A percentile compares a stretch with the other conserved stretches of the same genome.
These are phyloP conservation scores for Pseudopodoces humilis DNA, from an alignment of 2,113 vertebrate species.

Conservation along the genomic window DNA sequence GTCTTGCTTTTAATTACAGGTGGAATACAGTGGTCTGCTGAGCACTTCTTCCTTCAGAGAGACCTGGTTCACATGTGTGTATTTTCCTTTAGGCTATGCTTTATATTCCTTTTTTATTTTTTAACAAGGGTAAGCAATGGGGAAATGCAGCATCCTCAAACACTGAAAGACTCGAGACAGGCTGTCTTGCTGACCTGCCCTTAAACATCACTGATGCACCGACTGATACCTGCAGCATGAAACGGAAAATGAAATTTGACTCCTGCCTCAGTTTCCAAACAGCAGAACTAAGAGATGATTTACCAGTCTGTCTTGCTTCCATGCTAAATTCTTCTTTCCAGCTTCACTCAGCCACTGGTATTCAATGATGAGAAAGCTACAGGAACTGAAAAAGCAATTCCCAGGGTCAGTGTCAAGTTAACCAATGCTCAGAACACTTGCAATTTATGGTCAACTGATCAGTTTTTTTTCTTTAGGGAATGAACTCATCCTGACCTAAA, in stretches of 20 bases:
- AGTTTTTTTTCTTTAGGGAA: not conserved
- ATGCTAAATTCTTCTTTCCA: slow-evolving; percentile 8
- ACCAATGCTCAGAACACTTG: not conserved
- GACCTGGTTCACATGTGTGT: not conserved
- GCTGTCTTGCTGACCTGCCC: not conserved
- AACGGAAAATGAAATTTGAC: slow-evolving; percentile 19
- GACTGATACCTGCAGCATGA: not conserved
- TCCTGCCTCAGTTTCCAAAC: slow-evolving; percentile 64
- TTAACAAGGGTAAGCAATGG: not conserved
- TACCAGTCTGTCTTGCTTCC: slow-evolving; percentile 49
- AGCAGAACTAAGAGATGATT: slow-evolving; percentile 56
- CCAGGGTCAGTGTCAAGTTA: not conserved
- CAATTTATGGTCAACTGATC: not conserved
- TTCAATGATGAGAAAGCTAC: not conserved
- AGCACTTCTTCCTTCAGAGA: not conserved
- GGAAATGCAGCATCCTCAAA: not conserved
- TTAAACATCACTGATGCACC: not conserved
- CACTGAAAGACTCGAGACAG: not conserved
- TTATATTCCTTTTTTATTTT: not conserved
- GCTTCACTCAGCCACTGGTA: not conserved
- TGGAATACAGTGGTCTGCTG: not conserved
- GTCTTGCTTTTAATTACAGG: not conserved
- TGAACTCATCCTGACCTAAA: not conserved
- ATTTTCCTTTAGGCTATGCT: not conserved
- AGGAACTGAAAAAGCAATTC: slow-evolving; percentile 10